Base-by-base conservation (phyloP, 2,888 invertebrate species). In the Aricia artaxerxes region DNA sequence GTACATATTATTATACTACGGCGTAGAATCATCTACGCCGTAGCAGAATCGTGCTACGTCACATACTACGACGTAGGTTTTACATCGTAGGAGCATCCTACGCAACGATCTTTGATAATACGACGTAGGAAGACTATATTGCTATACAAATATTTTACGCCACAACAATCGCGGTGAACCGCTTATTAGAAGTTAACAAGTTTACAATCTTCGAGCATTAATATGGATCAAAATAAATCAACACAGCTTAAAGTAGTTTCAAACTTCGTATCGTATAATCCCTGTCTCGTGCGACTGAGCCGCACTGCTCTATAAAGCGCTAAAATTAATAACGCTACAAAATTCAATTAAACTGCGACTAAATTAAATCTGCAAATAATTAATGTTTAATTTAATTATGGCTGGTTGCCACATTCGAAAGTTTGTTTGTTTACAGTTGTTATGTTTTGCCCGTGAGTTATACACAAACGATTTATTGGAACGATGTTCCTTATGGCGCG, bases 191-290 rank as follows among this genome's bases (percentile, higher is more conserved):
- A 69, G 69, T 69, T 69, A 69, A 69, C 35, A 69, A 69, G 16
- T 69, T 38, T 13, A 69, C 69, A 69, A 69, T 69, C 69, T 69
- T 69, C 1, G 35, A 69, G 35, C 38, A 69, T 69, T 69, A 69
- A 69, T 69, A 69, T 69, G 16, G 35, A 35, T 13, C 35, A 69
- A 38, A 69, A 69, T 69, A 69, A 69, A 69, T 69, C 69, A 69
- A 69, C 7, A 69, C 69, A 69, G 69, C 69, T 69, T 35, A 69
- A 13, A 69, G 35, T 69, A 69, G 69, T 69, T 69, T 16, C 13
- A 35, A 69, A 69, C 69, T 69, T 69, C 35, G 69, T 38, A 35
- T 69, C 69, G 13, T 13, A 69, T 69, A 69, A 69, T 69, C 69
- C 69, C 69, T 35, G 64, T 31, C 69, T 69, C 69, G 69, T 69